A percentile compares a stretch with the other conserved stretches of the same genome.
These are phyloP conservation scores for Pipra filicauda DNA, from an alignment of 2,113 vertebrate genomes.

Conservation along the genomic window DNA sequence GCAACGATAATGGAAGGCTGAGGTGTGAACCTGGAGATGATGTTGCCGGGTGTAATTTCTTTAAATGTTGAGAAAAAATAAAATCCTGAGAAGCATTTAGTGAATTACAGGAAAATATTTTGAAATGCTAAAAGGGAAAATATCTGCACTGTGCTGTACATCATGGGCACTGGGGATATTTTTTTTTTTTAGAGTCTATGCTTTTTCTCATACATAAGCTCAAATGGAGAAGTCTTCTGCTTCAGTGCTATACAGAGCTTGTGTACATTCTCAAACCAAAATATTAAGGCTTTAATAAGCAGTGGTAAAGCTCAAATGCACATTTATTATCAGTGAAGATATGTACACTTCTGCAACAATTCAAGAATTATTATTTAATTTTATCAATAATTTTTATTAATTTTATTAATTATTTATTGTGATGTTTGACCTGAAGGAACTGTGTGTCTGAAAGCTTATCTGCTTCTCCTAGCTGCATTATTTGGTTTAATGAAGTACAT, in stretches of 20 bases:
- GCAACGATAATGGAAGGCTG: too few species aligned
- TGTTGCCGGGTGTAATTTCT: too few species aligned
- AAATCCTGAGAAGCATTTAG: too few species aligned
- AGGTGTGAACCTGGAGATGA: too few species aligned
- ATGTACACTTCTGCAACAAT: not conserved
- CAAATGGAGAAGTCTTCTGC: not conserved
- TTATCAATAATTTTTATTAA: too few species aligned
- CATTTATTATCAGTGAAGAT: not conserved
- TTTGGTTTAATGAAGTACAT: slow-evolving; percentile 30
- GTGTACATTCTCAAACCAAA: not conserved
- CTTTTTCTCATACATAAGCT: not conserved
- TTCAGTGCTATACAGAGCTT: not conserved
- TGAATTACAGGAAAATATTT: too few species aligned
- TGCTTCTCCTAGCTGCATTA: not conserved
- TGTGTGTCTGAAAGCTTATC: not conserved
- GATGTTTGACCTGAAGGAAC: not conserved
- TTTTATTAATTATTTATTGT: not conserved
- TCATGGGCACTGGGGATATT: too few species aligned
- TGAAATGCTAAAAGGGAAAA: too few species aligned
- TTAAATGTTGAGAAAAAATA: too few species aligned
- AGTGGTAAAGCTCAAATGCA: not conserved
- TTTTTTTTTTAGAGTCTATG: not conserved
- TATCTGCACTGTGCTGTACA: too few species aligned
- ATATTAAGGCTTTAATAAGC: not conserved
- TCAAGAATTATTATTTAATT: not conserved